Evolutionary conservation across 2,797 vertebrate genomes (phyloP).

Genomic region (Yasuhikotakia modesta): DNA sequence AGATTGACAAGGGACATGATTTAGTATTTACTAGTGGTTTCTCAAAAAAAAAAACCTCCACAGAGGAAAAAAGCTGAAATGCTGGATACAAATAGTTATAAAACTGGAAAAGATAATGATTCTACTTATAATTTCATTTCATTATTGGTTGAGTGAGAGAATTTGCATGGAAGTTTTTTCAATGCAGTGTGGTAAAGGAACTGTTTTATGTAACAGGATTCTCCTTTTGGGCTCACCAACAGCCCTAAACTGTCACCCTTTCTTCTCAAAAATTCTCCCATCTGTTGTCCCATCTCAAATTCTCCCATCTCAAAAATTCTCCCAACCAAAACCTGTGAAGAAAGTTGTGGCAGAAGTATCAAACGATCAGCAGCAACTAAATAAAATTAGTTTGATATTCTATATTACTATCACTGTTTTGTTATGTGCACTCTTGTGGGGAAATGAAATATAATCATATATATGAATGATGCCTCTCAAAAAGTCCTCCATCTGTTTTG

Average conservation of each 20-base stretch:
- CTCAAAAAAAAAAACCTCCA: constrained; percentile 29
- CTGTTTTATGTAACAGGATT: constrained; percentile 31
- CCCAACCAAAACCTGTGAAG: too few relatives aligned
- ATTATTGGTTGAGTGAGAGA: constrained; percentile 28
- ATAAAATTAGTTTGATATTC: too few relatives aligned
- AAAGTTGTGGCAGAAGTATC: too few relatives aligned
- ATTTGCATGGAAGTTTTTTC: constrained; percentile 5
- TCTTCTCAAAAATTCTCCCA: too few relatives aligned
- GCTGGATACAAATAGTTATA: constrained; percentile 73
- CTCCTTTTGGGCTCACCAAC: constrained; percentile 3
- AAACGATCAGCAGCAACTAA: too few relatives aligned
- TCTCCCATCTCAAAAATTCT: too few relatives aligned
- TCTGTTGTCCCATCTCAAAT: too few relatives aligned
- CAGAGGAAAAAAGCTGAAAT: constrained; percentile 62
- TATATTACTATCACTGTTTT: too few relatives aligned
- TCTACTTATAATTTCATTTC: constrained; percentile 22
- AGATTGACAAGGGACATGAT: constrained; percentile 28
- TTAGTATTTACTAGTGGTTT: constrained; percentile 40
- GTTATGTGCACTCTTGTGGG: too few relatives aligned
- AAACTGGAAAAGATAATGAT: constrained; percentile 20
- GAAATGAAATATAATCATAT: constrained; percentile 16
- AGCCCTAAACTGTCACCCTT: constrained; percentile 49
- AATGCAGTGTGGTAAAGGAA: constrained; percentile 14
- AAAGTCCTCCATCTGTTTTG: constrained; percentile 94
- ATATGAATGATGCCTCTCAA: constrained; percentile 79